phyloP scores from a whole-genome alignment of 2,888 invertebrate species.

The Pammene aurita region DNA sequence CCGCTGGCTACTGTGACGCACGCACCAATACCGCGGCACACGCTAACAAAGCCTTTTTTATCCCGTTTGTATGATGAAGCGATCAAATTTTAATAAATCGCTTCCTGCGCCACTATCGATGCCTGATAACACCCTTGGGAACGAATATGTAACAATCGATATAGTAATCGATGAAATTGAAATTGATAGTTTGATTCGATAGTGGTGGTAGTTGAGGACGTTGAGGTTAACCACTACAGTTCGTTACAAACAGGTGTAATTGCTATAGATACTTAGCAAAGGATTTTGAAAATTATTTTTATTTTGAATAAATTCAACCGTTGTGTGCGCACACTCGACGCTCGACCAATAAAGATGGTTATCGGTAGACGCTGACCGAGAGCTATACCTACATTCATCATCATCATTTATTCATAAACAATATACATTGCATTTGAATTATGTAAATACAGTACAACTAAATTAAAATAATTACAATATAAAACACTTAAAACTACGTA shows the following conservation, averaged over 20 bases:
- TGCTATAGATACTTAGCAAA: no score
- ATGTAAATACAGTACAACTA: no score
- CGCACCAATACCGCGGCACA: slow-evolving; percentile 46
- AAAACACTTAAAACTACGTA: no score
- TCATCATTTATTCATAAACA: no score
- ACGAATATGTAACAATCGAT: slow-evolving; percentile 38
- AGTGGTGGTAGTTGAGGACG: not conserved
- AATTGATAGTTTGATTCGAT: slow-evolving; percentile 25
- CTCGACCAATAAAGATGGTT: no score
- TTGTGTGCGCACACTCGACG: no score
- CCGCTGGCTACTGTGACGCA: slow-evolving; percentile 24
- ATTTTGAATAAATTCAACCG: no score
- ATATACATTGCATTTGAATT: no score
- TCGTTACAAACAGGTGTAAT: not conserved
- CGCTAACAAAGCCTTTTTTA: slow-evolving; percentile 62
- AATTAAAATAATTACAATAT: no score
- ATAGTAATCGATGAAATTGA: slow-evolving; percentile 26
- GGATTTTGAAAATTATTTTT: no score
- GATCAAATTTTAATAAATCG: slow-evolving; percentile 74
- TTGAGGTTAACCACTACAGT: slow-evolving; percentile 1
- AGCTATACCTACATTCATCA: no score
- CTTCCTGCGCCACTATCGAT: slow-evolving; percentile 69
- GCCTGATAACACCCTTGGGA: slow-evolving; percentile 49
- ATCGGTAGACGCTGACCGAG: no score
- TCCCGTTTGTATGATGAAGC: slow-evolving; percentile 60